These are phyloP conservation scores for Choreutis nemorana DNA, from an alignment of 2,888 invertebrate species.

Conservation along the genomic window DNA sequence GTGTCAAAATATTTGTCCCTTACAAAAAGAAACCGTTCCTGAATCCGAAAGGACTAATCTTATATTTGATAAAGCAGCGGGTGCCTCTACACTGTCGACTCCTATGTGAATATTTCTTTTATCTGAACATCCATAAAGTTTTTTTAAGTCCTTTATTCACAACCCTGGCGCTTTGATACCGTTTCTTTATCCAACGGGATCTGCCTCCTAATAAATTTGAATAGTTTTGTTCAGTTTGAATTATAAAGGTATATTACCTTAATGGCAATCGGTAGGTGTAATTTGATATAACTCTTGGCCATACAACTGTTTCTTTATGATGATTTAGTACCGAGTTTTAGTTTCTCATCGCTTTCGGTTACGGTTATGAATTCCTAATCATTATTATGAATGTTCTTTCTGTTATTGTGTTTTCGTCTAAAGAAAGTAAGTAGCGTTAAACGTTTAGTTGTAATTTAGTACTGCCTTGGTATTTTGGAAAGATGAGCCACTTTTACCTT, in stretches of 20 bases:
- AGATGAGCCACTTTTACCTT: background rate
- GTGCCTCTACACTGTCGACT: constrained; percentile 35
- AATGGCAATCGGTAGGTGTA: constrained; percentile 63
- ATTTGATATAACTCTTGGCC: constrained; percentile 48
- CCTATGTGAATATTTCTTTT: constrained; percentile 50
- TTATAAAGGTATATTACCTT: constrained; percentile 60
- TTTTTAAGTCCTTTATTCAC: constrained; percentile 43
- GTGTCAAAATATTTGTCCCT: constrained; percentile 57
- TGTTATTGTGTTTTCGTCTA: background rate
- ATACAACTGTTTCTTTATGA: constrained; percentile 42
- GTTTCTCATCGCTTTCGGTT: constrained; percentile 19
- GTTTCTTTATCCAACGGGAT: constrained; percentile 59
- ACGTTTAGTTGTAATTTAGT: too few relatives aligned
- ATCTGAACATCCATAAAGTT: constrained; percentile 47
- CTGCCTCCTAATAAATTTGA: constrained; percentile 53
- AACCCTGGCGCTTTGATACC: constrained; percentile 57
- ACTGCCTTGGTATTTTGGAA: too few relatives aligned
- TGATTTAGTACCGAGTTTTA: constrained; percentile 30
- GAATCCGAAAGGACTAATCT: constrained; percentile 48
- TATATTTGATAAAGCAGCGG: constrained; percentile 61
- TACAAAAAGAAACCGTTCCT: constrained; percentile 36
- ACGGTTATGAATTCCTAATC: constrained; percentile 14
- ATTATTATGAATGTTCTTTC: constrained; percentile 2
- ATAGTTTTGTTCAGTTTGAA: constrained; percentile 59
- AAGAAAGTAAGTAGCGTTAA: too few relatives aligned